A percentile compares a stretch with the other conserved stretches of the same genome.
phyloP scores from a whole-genome alignment of 2,888 invertebrate genomes.

The Coenonympha glycerion region DNA sequence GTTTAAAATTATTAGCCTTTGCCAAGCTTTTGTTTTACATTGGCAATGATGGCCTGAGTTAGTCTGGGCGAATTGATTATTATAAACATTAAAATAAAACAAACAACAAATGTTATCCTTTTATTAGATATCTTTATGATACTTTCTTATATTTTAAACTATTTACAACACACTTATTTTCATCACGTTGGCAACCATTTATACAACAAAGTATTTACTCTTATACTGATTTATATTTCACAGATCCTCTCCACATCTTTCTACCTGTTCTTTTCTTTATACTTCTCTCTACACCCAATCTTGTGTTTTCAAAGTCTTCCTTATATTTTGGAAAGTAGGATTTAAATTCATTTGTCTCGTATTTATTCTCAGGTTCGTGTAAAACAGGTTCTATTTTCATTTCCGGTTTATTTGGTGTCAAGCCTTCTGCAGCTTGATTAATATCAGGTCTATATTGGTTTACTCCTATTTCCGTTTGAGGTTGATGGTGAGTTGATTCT shows the following conservation, averaged over 20 bases:
- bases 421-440: neutral
- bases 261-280: slow-evolving; percentile 41
- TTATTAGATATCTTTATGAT: slow-evolving; percentile 3
- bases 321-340: slow-evolving; percentile 13
- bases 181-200: neutral
- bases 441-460: neutral
- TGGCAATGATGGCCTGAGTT: no score
- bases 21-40: no score
- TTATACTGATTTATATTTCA: slow-evolving; percentile 45
- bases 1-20: no score
- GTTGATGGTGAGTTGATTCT: neutral
- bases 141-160: slow-evolving; percentile 10
- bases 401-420: neutral
- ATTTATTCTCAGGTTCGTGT: neutral
- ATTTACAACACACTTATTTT: slow-evolving; percentile 22
- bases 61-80: neutral
- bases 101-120: neutral
- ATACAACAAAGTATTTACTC: neutral
- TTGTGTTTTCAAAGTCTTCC: slow-evolving; percentile 30
- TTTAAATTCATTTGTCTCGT: slow-evolving; percentile 15
- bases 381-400: neutral
- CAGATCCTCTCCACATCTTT: slow-evolving; percentile 42
- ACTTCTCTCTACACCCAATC: slow-evolving; percentile 53
- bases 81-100: neutral
- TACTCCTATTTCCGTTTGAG: neutral